Evolutionary conservation across 2,888 invertebrate genomes (phyloP), one percentile per base, ranked within the genome.

Genomic region (Microctonus hyperodae): DNA sequence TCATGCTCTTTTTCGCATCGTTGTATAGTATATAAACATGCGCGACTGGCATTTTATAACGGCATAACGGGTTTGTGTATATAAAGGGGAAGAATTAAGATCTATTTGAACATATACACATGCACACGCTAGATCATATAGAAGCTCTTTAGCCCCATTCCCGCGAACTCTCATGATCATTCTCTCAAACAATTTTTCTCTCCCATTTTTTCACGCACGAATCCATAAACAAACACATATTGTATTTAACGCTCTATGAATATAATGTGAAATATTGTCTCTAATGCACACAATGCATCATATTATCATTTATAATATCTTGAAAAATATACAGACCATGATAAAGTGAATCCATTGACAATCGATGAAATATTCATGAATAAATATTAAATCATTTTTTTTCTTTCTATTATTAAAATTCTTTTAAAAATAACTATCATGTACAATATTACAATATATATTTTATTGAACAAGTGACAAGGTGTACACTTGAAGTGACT

Each of bases 101-200:
- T 28, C 76, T 75, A 44, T 44, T 16, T 44, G n/a, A 16, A 16
- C 16, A n/a, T n/a, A n/a, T n/a, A n/a, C 44, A 44, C 44, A 16
- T 44, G 6, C n/a, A 16, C 44, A 16, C 73, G 70, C 71, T 65
- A n/a, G n/a, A n/a, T n/a, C n/a, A 65, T 70, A 70, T 72, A 70
- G 70, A 69, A 73, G 62, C 68, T 73, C 71, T 71, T 69, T 75
- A 73, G 74, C 74, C 73, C 70, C 72, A 69, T 69, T 75, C 72
- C 70, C 65, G 28, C 55, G 56, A 64, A 69, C 67, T 68, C 67
- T 61, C 61, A 61, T 51, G 51, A 35, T 33, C 48, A 33, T 50
- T 35, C 25, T 16, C 51, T 22, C 31, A 44, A 5, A 6, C 13
- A 13, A 31, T 55, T 31, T 55, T 33, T 55, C 13, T 55, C n/a